Percentiles rank a stretch among this genome's conserved stretches.
Evolutionary conservation across 92 coral and sea anemone genomes (phyloP).

Genomic region (Micromussa lordhowensis): DNA sequence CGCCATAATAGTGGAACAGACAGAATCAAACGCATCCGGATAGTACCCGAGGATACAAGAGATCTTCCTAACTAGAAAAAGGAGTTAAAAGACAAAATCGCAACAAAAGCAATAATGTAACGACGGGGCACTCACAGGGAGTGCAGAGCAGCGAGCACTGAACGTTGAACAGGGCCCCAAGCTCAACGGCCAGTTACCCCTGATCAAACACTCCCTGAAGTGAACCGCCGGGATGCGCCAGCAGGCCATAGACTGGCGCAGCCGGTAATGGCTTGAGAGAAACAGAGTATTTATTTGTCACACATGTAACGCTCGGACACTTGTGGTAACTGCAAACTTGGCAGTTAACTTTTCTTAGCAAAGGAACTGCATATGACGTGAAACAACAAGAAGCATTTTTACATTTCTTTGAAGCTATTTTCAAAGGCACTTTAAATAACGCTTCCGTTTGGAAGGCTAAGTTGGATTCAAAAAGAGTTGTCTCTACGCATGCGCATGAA

Average conservation of each 20-base stretch:
- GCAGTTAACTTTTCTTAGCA: background rate
- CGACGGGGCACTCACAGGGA: too few species aligned
- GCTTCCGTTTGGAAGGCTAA: background rate
- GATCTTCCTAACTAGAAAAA: too few species aligned
- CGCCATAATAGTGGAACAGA: too few species aligned
- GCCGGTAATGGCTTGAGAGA: accelerated
- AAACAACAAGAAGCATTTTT: background rate
- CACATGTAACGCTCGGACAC: background rate
- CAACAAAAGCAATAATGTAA: too few species aligned
- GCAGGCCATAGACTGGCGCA: background rate
- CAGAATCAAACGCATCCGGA: too few species aligned
- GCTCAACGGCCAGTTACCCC: too few species aligned
- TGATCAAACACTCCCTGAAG: too few species aligned
- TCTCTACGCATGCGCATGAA: background rate
- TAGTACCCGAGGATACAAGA: too few species aligned
- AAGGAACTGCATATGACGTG: background rate
- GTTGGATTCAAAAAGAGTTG: background rate
- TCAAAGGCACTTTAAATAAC: background rate
- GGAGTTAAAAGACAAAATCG: too few species aligned
- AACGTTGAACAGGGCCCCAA: too few species aligned
- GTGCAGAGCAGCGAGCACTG: too few species aligned
- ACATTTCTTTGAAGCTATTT: background rate
- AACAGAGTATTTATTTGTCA: background rate
- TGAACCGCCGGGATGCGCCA: background rate
- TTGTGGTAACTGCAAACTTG: slow-evolving; percentile 2